Percentiles rank a stretch among this genome's conserved stretches.
phyloP scores from a whole-genome alignment of 2,113 vertebrate species.

The Oxyura jamaicensis region DNA sequence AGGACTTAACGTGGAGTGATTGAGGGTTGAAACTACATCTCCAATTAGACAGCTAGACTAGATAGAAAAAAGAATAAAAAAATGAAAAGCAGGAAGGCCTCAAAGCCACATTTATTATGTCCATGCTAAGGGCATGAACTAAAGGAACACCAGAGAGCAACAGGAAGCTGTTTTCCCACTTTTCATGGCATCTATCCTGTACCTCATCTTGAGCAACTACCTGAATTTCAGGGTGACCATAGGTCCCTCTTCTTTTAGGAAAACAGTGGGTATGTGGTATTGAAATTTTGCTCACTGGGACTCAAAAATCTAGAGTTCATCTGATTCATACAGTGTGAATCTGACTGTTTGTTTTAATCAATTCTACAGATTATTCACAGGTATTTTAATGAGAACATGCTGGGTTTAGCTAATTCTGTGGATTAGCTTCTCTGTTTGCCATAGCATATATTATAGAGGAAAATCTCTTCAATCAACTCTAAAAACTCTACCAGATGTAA shows the following conservation, averaged over 20 bases:
- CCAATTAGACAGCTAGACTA: neutral
- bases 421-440: neutral
- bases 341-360: neutral
- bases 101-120: neutral
- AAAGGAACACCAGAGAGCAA: neutral
- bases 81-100: neutral
- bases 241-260: neutral
- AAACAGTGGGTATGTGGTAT: neutral
- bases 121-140: neutral
- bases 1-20: neutral
- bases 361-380: neutral
- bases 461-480: neutral
- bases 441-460: neutral
- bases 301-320: neutral
- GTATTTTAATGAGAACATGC: neutral
- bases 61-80: too few species aligned
- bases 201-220: neutral
- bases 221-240: neutral
- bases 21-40: neutral
- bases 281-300: neutral
- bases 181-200: neutral
- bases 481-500: neutral
- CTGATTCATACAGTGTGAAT: neutral
- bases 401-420: neutral
- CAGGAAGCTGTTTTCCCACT: neutral